A percentile compares a stretch with the other conserved stretches of the same genome.
phyloP scores from a whole-genome alignment of 92 coral and sea anemone species.

The Epizoanthus rinbou region DNA sequence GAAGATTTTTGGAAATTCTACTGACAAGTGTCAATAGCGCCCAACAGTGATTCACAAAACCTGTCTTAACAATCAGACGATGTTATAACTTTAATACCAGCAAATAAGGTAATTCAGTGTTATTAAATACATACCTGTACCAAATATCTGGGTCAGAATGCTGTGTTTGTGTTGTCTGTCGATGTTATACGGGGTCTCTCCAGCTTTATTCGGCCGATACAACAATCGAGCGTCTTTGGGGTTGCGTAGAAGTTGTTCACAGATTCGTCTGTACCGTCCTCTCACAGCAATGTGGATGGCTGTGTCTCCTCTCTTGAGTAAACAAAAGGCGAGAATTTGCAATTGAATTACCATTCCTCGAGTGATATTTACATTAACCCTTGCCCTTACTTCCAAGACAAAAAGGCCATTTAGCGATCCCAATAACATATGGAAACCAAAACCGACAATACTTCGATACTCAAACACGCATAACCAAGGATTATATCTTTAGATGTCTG shows the following conservation, averaged over 20 bases:
- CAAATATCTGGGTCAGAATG: conserved; percentile 89
- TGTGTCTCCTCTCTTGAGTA: conserved; percentile 90
- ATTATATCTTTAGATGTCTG: too few species aligned
- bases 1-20: too few species aligned
- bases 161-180: conserved; percentile 96
- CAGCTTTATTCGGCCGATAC: conserved; percentile 93
- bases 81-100: too few species aligned
- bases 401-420: too few species aligned
- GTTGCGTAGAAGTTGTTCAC: conserved; percentile 86
- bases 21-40: too few species aligned
- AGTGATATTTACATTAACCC: not conserved
- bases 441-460: too few species aligned
- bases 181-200: conserved; percentile 96
- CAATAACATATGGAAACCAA: too few species aligned
- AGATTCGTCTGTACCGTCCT: conserved; percentile 87
- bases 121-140: conserved; percentile 61
- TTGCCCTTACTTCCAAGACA: too few species aligned
- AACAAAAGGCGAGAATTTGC: not conserved
- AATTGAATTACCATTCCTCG: not conserved
- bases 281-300: conserved; percentile 94
- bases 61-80: not conserved
- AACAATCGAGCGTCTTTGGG: conserved; percentile 95
- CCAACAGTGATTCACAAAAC: too few species aligned
- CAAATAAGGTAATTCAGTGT: too few species aligned
- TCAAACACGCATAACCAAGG: too few species aligned